Evolutionary conservation across 2,888 invertebrate species (phyloP), one percentile per base, ranked within the genome.

Genomic region (Parnassius mnemosyne): DNA sequence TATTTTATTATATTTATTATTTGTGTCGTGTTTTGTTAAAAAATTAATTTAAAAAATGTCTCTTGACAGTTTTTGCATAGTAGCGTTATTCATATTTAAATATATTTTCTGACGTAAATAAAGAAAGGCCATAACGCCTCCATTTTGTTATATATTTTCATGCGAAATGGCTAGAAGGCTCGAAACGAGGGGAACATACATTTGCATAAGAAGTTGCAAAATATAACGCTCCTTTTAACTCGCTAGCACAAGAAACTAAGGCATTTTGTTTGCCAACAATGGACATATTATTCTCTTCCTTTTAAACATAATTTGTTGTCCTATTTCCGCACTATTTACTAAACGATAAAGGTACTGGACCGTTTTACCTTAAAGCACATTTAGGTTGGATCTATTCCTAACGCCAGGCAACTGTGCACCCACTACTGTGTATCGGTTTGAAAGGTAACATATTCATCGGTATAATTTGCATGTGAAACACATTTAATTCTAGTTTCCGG

Each of bases 131-230:
- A 65, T 67, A 71, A 63, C 66, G 68, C 73, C 77, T 76, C 71
- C 70, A 69, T 72, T 82, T 79, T 81, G 80, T 79, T 78, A 78
- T 81, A 80, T 78, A 79, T 80, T 83, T 77, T 73, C 73, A 72
- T 74, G 79, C 76, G 79, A 81, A 84, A 81, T 82, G 78, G 76
- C 78, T 77, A 67, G 78, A 75, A 81, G 77, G 78, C 79, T 80
- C 77, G 79, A 79, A 83, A 82, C 81, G 75, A 76, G 65, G 71
- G 70, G 79, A 76, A 76, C 76, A 76, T 78, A 81, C 77, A 84
- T 85, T 84, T 85, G 81, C 84, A 85, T 85, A 81, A 83, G 84
- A 82, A 78, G 78, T 77, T 78, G 60, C 63, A 60, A 56, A 63
- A 79, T 66, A 65, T 69, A 72, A 69, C 67, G 65, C 68, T 60